Base-by-base conservation (phyloP, 2,797 vertebrate genomes). In the Sebastes cheni region DNA sequence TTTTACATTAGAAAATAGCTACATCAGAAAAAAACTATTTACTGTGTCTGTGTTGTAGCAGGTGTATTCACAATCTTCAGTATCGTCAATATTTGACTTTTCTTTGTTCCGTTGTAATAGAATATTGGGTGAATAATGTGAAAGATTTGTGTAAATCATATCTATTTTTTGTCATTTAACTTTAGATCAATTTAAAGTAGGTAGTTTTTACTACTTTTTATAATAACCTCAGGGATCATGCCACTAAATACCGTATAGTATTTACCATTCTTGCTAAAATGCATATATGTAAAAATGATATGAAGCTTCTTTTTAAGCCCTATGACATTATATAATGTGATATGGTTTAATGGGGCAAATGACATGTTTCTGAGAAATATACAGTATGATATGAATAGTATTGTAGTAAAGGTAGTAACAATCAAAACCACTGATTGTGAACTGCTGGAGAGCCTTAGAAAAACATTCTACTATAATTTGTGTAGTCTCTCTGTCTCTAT, bases 61-160 rank as follows among this genome's bases (percentile, higher is more conserved):
- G 75, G 25, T 64, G 20, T 72, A 61, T 39, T 78, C 23, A 70
- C 27, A 79, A 60, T 29, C 18, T 68, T 6, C 9, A 66, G 18
- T 30, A 3, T 85, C 4, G 82, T 91, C 76, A 84, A 91, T 74
- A 85, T 90, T 85, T 88, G 81, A 91, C 78, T 12, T 25, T n/a
- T 29, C 11, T 83, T 82, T 70, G 52, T 88, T 88, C 39, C 79
- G 25, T 69, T 86, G 8, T 80, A 55, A 72, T 14, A 79, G 66
- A 87, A 79, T 77, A 50, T 25, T 18, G 10, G n/a, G 2, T 27
- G 18, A 81, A 71, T 58, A 67, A 27, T 61, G 16, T 60, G 27
- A 52, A 58, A 30, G 16, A 69, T 42, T n/a, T 27, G 4, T 27
- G 27, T 50, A 23, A 18, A 30, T 54, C 12, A 54, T 84, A 77